A percentile compares a stretch with the other conserved stretches of the same genome.
These are phyloP conservation scores for Brachionus sp. DNA, from an alignment of 1,140 invertebrate genomes.

Conservation along the genomic window DNA sequence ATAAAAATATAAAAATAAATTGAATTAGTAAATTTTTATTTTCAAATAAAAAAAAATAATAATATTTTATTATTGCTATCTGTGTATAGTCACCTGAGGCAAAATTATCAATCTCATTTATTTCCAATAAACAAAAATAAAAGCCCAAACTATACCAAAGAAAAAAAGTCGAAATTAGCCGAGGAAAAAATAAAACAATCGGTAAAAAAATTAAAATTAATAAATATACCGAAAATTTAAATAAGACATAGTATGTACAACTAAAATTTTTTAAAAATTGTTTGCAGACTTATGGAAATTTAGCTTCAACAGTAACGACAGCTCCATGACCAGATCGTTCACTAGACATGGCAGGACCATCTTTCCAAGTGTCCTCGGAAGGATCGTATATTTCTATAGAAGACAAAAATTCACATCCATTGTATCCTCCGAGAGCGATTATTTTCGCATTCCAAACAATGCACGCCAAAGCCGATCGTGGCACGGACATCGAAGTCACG, in stretches of 20 bases:
- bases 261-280: slow-evolving; percentile 5
- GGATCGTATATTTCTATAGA: slow-evolving; percentile 86
- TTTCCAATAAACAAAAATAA: neutral
- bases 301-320: slow-evolving; percentile 22
- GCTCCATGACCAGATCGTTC: slow-evolving; percentile 30
- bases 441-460: slow-evolving; percentile 68
- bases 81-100: neutral
- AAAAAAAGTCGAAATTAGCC: too few relatives aligned
- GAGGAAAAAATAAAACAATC: slow-evolving; percentile 1
- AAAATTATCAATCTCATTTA: neutral
- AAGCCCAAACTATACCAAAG: neutral
- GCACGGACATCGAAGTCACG: slow-evolving; percentile 75
- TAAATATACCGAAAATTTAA: slow-evolving; percentile 6
- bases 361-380: slow-evolving; percentile 74
- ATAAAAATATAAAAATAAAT: neutral
- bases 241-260: slow-evolving; percentile 7
- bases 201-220: neutral
- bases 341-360: neutral
- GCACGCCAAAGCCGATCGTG: slow-evolving; percentile 77
- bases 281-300: slow-evolving; percentile 1
- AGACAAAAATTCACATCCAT: slow-evolving; percentile 71
- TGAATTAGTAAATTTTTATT: neutral
- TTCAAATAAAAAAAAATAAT: too few relatives aligned
- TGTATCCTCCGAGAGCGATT: slow-evolving; percentile 74
- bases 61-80: neutral